A percentile compares a stretch with the other conserved stretches of the same genome.
Conservation (phyloP, 2,797 vertebrate species). For the Peromyscus eremicus region DNA sequence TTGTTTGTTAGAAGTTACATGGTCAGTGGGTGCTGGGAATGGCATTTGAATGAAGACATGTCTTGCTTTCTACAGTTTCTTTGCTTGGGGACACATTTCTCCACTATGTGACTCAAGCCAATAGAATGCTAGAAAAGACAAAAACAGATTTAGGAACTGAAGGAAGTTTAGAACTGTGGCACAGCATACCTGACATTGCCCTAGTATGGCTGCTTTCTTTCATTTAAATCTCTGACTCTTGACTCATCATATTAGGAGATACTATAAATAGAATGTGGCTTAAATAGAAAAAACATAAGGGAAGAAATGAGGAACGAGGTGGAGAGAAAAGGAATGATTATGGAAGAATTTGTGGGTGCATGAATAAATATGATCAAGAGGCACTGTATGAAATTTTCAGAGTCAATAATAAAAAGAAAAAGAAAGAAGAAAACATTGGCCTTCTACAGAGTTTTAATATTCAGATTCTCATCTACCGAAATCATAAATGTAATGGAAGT, state of each 20-base stretch:
- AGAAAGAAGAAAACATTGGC: background rate
- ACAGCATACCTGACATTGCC: no score
- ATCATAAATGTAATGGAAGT: background rate
- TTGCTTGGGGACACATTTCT: background rate
- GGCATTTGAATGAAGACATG: background rate
- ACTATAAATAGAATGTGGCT: background rate
- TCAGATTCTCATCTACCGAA: background rate
- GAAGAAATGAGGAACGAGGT: background rate
- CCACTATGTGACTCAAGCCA: background rate
- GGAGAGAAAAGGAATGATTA: background rate
- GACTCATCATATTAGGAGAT: background rate
- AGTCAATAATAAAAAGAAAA: background rate
- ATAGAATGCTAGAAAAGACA: background rate
- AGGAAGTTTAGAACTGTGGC: background rate
- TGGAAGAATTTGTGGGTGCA: background rate
- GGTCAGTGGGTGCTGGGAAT: background rate
- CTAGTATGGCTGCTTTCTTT: background rate
- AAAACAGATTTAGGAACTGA: background rate
- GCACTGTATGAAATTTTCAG: background rate
- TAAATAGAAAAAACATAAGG: background rate
- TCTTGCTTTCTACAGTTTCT: background rate
- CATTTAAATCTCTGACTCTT: background rate
- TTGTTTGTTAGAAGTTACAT: background rate
- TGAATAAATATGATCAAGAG: background rate
- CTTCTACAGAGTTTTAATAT: background rate